A percentile compares a stretch with the other conserved stretches of the same genome.
Evolutionary conservation across 2,888 invertebrate species (phyloP).

Genomic region (Trachelus troglodyta): DNA sequence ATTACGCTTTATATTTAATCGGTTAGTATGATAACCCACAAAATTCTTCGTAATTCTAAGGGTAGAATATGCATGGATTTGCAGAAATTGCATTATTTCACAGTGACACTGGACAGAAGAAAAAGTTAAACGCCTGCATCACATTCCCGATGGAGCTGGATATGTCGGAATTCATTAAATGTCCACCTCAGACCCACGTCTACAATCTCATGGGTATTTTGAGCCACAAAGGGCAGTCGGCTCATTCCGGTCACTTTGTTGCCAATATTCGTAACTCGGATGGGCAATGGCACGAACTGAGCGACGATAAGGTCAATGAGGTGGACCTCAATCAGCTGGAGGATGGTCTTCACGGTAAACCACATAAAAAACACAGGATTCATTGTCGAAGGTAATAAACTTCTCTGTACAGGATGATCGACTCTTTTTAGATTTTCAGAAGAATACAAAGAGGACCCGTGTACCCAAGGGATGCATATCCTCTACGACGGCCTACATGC

Average conservation of each 20-base stretch:
- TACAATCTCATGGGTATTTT: conserved; percentile 75
- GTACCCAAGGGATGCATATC: conserved; percentile 66
- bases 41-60: conserved; percentile 11
- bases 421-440: conserved; percentile 25
- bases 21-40: conserved; percentile 56
- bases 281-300: conserved; percentile 74
- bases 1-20: conserved; percentile 73
- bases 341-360: conserved; percentile 40
- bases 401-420: neutral
- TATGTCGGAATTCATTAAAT: conserved; percentile 68
- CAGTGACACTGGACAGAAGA: conserved; percentile 71
- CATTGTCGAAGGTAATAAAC: neutral
- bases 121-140: conserved; percentile 71
- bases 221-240: conserved; percentile 74
- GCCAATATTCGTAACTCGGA: conserved; percentile 64
- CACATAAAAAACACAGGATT: neutral
- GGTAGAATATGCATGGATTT: conserved; percentile 11
- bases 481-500: conserved; percentile 74
- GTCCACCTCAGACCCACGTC: conserved; percentile 54
- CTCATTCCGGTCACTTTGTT: conserved; percentile 76
- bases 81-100: conserved; percentile 28
- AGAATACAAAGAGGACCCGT: conserved; percentile 56
- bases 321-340: conserved; percentile 65
- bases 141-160: conserved; percentile 73
- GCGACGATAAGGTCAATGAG: conserved; percentile 70